Conservation (phyloP, 2,888 invertebrate species). For the Neelides folsomi region DNA sequence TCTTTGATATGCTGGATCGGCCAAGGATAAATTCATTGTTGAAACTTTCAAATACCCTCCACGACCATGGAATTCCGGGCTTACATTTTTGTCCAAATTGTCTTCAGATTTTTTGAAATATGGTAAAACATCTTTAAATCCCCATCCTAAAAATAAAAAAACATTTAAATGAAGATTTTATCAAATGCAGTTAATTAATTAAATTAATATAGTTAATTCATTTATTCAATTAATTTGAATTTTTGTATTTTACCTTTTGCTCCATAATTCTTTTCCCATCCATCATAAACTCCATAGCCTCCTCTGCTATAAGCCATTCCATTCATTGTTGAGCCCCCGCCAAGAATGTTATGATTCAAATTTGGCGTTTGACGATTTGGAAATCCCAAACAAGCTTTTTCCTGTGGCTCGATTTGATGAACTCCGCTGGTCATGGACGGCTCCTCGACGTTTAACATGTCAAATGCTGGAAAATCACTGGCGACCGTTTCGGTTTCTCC, state of each 20-base stretch:
- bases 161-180: no score
- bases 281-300: neutral
- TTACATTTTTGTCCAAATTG: no score
- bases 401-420: neutral
- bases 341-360: neutral
- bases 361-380: neutral
- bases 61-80: neutral
- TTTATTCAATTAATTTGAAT: no score
- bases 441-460: neutral
- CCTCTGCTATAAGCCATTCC: conserved; percentile 5
- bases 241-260: no score
- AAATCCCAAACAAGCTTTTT: neutral
- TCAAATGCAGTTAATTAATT: no score
- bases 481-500: neutral
- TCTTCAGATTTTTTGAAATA: no score
- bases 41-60: neutral
- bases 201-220: no score
- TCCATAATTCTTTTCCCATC: no score
- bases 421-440: neutral
- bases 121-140: no score
- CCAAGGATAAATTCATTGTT: neutral
- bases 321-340: conserved; percentile 1
- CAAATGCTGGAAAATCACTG: conserved; percentile 1
- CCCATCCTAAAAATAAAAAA: no score
- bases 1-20: no score